Percentiles rank a stretch among this genome's conserved stretches.
Evolutionary conservation across 2,888 invertebrate genomes (phyloP).

Genomic region (Parasteatoda lunata): DNA sequence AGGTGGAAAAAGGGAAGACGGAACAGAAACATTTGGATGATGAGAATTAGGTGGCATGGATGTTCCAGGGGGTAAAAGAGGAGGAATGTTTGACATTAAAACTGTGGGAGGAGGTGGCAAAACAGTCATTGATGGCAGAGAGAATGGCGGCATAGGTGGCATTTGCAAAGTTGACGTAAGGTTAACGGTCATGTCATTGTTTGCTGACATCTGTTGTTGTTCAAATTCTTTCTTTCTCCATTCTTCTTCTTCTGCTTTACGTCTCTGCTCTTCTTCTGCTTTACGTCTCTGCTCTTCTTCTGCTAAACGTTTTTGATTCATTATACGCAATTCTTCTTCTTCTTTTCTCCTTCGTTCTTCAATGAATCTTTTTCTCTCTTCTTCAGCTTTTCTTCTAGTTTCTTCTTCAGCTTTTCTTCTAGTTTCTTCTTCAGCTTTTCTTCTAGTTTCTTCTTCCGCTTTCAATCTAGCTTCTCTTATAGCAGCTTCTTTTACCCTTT

Average conservation of each 20-base stretch:
- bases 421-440: constrained; percentile 14
- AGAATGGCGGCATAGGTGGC: constrained; percentile 1
- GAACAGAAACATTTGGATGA: constrained; percentile 1
- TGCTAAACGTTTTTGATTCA: constrained; percentile 42
- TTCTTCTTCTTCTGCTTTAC: constrained; percentile 57
- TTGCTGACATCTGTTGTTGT: constrained; percentile 28
- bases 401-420: neutral
- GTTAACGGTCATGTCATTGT: constrained; percentile 72
- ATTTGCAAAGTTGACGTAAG: constrained; percentile 70
- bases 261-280: constrained; percentile 50
- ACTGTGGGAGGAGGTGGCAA: constrained; percentile 64
- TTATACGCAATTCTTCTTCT: constrained; percentile 40
- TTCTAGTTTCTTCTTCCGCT: constrained; percentile 1
- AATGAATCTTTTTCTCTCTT: constrained; percentile 14
- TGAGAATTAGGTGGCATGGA: constrained; percentile 4
- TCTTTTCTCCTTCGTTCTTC: neutral
- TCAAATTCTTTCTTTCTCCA: constrained; percentile 1
- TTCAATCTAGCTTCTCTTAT: neutral
- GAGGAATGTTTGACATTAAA: constrained; percentile 22
- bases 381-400: constrained; percentile 7
- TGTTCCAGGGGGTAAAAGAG: constrained; percentile 25
- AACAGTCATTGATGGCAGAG: constrained; percentile 55
- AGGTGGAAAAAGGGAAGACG: constrained; percentile 3
- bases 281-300: constrained; percentile 46
- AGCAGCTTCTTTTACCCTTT: constrained; percentile 10